phyloP scores from a whole-genome alignment of 2,797 vertebrate genomes.

The Chrosomus eos region DNA sequence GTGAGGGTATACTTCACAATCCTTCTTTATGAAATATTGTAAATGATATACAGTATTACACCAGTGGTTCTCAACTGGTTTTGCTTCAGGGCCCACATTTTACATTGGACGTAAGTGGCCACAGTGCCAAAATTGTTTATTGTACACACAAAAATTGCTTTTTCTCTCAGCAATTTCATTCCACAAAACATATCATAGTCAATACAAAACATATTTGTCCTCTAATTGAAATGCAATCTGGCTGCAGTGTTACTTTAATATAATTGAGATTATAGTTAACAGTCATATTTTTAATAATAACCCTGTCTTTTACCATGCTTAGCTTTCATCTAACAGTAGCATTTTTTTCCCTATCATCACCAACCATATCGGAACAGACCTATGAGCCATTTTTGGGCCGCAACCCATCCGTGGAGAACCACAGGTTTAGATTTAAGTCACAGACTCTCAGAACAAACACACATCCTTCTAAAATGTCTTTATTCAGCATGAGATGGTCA shows the following conservation, averaged over 20 bases:
- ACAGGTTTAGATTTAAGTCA: not conserved
- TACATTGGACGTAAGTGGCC: not conserved
- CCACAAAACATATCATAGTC: not conserved
- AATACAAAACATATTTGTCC: not conserved
- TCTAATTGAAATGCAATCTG: not conserved
- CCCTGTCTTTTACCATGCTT: not conserved
- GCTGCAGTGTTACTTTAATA: not conserved
- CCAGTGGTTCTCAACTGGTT: not conserved
- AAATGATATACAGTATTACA: not conserved
- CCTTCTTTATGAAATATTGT: conserved; percentile 2
- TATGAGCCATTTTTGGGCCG: not conserved
- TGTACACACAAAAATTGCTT: not conserved
- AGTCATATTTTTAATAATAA: not conserved
- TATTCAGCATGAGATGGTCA: conserved; percentile 74
- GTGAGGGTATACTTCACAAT: conserved; percentile 67
- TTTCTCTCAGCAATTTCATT: not conserved
- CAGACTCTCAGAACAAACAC: conserved; percentile 10
- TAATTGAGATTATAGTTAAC: not conserved
- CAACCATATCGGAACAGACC: not conserved
- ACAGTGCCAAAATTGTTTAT: not conserved
- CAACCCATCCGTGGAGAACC: no score
- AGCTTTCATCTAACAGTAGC: not conserved
- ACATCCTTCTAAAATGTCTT: conserved; percentile 75
- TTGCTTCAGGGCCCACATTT: not conserved
- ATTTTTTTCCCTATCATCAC: not conserved